Evolutionary conservation across 2,888 invertebrate genomes (phyloP).

Genomic region (Noctua janthina): DNA sequence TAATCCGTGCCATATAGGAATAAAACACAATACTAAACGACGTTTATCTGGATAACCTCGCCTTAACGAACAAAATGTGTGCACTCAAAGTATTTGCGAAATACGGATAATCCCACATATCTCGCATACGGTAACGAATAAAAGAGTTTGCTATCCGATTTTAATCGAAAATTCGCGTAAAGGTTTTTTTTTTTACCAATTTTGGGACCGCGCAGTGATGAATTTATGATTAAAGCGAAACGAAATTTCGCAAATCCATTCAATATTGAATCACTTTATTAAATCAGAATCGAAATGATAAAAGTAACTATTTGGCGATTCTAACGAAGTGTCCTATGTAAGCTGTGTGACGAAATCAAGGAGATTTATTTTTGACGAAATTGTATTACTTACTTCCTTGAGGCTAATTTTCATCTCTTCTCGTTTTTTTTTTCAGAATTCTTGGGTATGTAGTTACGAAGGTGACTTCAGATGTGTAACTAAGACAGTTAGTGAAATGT

Average conservation of each 20-base stretch:
- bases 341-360: slow-evolving; percentile 34
- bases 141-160: slow-evolving; percentile 42
- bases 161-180: slow-evolving; percentile 47
- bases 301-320: slow-evolving; percentile 63
- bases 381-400: slow-evolving; percentile 24
- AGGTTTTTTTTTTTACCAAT: slow-evolving; percentile 40
- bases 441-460: background rate
- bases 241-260: slow-evolving; percentile 38
- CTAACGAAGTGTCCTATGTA: slow-evolving; percentile 51
- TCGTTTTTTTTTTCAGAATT: background rate
- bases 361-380: slow-evolving; percentile 31
- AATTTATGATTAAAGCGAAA: slow-evolving; percentile 45
- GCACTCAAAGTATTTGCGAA: slow-evolving; percentile 5
- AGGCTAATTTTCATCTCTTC: slow-evolving; percentile 14
- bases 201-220: slow-evolving; percentile 14
- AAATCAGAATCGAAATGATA: slow-evolving; percentile 53
- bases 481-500: background rate
- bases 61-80: background rate
- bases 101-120: slow-evolving; percentile 46
- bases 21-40: no score
- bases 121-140: slow-evolving; percentile 26
- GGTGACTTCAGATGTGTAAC: background rate
- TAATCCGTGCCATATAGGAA: no score
- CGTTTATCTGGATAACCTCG: no score
- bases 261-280: slow-evolving; percentile 51